phyloP scores from a whole-genome alignment of 2,113 vertebrate genomes.

The Pogonocichla stellata region DNA sequence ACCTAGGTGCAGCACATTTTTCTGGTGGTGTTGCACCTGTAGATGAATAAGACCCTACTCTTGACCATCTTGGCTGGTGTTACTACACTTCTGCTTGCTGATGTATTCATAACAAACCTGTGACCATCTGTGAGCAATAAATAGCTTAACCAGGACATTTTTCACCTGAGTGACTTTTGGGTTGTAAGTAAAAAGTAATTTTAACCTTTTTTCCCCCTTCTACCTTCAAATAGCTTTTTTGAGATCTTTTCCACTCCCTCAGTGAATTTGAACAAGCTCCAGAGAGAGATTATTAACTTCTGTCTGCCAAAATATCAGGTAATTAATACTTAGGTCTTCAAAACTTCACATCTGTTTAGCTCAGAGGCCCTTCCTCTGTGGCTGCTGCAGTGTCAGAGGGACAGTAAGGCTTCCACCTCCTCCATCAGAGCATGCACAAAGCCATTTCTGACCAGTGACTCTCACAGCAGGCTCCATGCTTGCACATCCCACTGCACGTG shows the following conservation, averaged over 20 bases:
- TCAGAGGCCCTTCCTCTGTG: neutral
- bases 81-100: neutral
- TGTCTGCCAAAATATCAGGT: neutral
- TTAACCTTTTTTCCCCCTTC: neutral
- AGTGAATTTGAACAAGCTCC: neutral
- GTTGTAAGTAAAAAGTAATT: neutral
- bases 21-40: neutral
- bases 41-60: neutral
- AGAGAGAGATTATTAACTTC: neutral
- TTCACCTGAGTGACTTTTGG: neutral
- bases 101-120: neutral
- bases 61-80: neutral
- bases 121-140: neutral
- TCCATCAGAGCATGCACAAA: accelerated
- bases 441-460: neutral
- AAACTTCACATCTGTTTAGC: neutral
- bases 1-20: neutral
- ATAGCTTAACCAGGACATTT: neutral
- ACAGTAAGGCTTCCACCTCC: neutral
- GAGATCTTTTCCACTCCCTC: neutral
- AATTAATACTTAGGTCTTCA: neutral
- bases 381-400: neutral
- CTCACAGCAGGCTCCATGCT: accelerated
- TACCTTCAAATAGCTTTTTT: neutral
- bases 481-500: accelerated